Percentiles rank a stretch among this genome's conserved stretches.
phyloP scores from a whole-genome alignment of 2,888 invertebrate species.

The Lithophane socia region DNA sequence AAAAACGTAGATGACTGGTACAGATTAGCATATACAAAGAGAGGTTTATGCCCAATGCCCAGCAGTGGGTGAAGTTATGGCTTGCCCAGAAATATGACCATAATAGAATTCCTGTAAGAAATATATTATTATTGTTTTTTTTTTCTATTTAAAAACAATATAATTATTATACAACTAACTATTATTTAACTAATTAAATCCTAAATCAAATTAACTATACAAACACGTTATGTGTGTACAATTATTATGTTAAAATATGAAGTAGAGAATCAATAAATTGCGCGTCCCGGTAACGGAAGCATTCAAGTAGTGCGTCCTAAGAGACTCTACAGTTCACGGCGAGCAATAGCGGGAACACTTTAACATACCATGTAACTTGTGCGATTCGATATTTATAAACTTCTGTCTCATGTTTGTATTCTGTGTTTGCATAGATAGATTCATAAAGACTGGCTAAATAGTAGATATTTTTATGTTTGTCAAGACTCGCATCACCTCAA shows the following conservation, averaged over 20 bases:
- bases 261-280: conserved; percentile 50
- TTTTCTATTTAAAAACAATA: too few relatives aligned
- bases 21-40: background rate
- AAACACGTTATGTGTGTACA: too few relatives aligned
- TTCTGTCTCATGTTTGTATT: too few relatives aligned
- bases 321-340: conserved; percentile 61
- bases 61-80: background rate
- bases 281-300: conserved; percentile 50
- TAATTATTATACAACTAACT: too few relatives aligned
- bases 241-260: conserved; percentile 31
- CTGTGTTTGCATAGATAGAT: too few relatives aligned
- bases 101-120: background rate
- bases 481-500: too few relatives aligned
- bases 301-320: conserved; percentile 56
- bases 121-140: background rate
- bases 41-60: background rate
- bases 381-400: background rate
- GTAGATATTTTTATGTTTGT: too few relatives aligned
- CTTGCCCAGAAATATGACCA: background rate
- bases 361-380: conserved; percentile 49
- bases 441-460: too few relatives aligned
- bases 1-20: background rate
- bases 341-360: conserved; percentile 31
- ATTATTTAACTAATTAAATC: too few relatives aligned
- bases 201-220: too few relatives aligned